Evolutionary conservation across 1,140 invertebrate genomes (phyloP).

Genomic region (Polyergus mexicanus): DNA sequence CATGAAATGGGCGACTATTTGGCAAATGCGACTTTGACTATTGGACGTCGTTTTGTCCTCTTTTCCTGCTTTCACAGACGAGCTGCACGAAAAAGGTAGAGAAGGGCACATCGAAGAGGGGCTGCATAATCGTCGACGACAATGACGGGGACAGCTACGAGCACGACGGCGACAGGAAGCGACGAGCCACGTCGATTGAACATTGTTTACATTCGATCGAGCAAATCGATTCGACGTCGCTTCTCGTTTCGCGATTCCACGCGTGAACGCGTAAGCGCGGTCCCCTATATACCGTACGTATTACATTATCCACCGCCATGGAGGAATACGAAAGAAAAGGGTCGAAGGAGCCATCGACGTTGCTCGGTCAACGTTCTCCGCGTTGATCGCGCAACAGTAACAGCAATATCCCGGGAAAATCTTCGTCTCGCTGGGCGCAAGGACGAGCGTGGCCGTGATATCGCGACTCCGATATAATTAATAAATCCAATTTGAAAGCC

Average conservation of each 20-base stretch:
- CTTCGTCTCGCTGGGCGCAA: background rate
- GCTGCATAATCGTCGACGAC: slow-evolving; percentile 36
- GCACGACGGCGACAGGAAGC: slow-evolving; percentile 13
- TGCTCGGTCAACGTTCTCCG: slow-evolving; percentile 70
- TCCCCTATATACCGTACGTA: slow-evolving; percentile 45
- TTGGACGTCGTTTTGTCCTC: slow-evolving; percentile 9
- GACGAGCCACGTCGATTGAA: slow-evolving; percentile 62
- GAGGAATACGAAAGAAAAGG: slow-evolving; percentile 63
- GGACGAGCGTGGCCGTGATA: slow-evolving; percentile 11
- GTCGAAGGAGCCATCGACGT: slow-evolving; percentile 52
- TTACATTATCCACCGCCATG: slow-evolving; percentile 49
- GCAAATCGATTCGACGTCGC: slow-evolving; percentile 65
- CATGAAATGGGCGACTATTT: slow-evolving; percentile 34
- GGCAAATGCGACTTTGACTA: slow-evolving; percentile 25
- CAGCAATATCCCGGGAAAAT: background rate
- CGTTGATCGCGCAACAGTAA: slow-evolving; percentile 10
- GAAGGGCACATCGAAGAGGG: slow-evolving; percentile 20
- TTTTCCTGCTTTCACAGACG: slow-evolving; percentile 61
- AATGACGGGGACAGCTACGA: background rate
- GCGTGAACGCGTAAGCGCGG: slow-evolving; percentile 68
- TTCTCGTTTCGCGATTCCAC: slow-evolving; percentile 72
- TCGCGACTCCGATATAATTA: slow-evolving; percentile 24
- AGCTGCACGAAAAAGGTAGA: slow-evolving; percentile 49
- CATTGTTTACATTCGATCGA: slow-evolving; percentile 75
- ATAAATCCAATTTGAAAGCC: background rate